Base-by-base conservation (phyloP, 2,797 vertebrate genomes). In the Halcyon chelicuti region DNA sequence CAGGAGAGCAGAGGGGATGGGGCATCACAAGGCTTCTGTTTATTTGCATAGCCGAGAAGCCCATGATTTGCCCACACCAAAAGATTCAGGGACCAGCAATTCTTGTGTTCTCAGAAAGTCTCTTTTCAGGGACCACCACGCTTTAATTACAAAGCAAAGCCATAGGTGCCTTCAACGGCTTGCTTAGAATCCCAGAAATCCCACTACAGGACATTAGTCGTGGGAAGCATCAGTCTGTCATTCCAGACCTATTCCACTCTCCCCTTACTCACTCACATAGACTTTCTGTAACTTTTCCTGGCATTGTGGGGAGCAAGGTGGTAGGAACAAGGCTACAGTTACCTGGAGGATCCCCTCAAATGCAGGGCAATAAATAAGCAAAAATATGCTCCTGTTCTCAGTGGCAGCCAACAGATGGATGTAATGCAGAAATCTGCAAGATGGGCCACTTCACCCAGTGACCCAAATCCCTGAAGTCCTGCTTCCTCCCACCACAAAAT, bases 1-100 rank as follows among this genome's bases (percentile, higher is more conserved):
- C 96, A 97, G 87, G 35, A 78, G 62, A 95, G 88, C 79, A 84
- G 81, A 94, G 93, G 67, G 76, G 73, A 91, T 4, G n/a, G 80
- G 93, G 85, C 76, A 93, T 88, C 0, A 0, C 29, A 39, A 73
- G 66, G 76, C 82, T 91, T 86, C 52, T 35, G 44, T 46, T 92
- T 52, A 90, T 95, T 84, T 94, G 87, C 87, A 37, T 84, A 46
- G 87, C 39, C 0, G 0, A 13, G 76, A 86, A 93, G 81, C 46
- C 76, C 39, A 0, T 5, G 42, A 52, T 79, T 90, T 76, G 39
- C 67, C 80, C 60, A 9, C 31, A 57, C 17, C 44, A 72, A 0
- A 1, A 65, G 76, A 65, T 49, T 40, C 28, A 78, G 54, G 29
- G 42, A 62, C 31, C 20, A 62, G 68, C 31, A 62, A 76, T 71